Conservation (phyloP, 2,797 vertebrate species). For the Liparis tanakae region DNA sequence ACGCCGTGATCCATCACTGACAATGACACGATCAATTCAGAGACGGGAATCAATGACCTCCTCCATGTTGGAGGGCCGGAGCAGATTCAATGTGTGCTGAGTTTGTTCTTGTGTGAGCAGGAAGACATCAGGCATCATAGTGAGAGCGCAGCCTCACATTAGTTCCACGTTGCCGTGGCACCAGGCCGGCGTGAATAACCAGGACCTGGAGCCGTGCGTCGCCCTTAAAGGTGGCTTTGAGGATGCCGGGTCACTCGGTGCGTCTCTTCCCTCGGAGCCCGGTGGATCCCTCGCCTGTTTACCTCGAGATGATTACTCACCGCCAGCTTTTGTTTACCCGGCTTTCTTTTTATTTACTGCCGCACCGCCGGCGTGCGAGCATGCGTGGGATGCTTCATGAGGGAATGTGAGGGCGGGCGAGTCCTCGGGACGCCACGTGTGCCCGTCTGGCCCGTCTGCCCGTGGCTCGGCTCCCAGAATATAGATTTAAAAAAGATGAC, state of each 20-base stretch:
- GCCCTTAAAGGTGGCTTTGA: neutral
- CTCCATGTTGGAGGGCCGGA: slow-evolving; percentile 1
- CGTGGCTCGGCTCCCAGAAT: slow-evolving; percentile 30
- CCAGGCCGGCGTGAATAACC: slow-evolving; percentile 18
- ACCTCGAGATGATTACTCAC: slow-evolving; percentile 33
- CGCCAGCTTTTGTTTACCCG: slow-evolving; percentile 44
- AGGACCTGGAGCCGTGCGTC: slow-evolving; percentile 12
- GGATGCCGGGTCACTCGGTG: slow-evolving; percentile 15
- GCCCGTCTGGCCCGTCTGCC: neutral
- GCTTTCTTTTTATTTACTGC: slow-evolving; percentile 35
- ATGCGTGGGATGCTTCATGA: slow-evolving; percentile 8
- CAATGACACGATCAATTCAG: slow-evolving; percentile 33
- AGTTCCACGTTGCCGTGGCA: slow-evolving; percentile 17
- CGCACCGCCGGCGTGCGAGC: slow-evolving; percentile 14
- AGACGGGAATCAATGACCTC: slow-evolving; percentile 15
- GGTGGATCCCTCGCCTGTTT: slow-evolving; percentile 30
- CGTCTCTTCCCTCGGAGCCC: slow-evolving; percentile 4
- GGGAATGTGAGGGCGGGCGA: slow-evolving; percentile 9
- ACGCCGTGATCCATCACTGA: slow-evolving; percentile 34
- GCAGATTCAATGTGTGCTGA: slow-evolving; percentile 7
- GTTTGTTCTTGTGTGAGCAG: slow-evolving; percentile 10
- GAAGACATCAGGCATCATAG: slow-evolving; percentile 25
- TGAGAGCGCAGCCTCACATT: slow-evolving; percentile 17
- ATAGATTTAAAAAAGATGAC: slow-evolving; percentile 53
- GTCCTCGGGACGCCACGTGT: neutral